Conservation (phyloP, 2,888 invertebrate genomes). For the Nephrotoma flavescens region DNA sequence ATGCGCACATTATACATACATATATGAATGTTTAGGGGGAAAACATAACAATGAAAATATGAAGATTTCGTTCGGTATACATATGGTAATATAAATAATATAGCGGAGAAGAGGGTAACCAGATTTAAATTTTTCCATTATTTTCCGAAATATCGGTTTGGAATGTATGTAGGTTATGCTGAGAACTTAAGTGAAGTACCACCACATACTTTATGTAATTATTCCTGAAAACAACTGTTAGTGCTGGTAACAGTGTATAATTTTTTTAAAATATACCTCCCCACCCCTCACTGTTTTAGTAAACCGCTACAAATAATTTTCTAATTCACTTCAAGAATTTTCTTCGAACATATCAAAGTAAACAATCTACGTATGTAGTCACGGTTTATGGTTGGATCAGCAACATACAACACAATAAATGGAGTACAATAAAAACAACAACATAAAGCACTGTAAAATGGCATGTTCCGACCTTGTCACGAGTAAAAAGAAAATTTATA, state of each 20-base stretch:
- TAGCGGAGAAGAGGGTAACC: background rate
- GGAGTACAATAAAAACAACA: background rate
- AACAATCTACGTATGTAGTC: background rate
- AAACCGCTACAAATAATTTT: background rate
- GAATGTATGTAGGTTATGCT: background rate
- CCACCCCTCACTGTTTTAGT: no score
- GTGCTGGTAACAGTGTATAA: background rate
- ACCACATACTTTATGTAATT: background rate
- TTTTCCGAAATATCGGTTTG: background rate
- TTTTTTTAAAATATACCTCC: background rate
- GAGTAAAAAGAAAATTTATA: background rate
- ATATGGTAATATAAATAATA: background rate
- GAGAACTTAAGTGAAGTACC: background rate
- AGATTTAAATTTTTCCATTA: background rate
- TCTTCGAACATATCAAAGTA: background rate
- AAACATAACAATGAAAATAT: slow-evolving; percentile 9
- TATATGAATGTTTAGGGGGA: background rate
- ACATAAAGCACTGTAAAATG: background rate
- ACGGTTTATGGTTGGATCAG: background rate
- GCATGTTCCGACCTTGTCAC: background rate
- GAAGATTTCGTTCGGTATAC: slow-evolving; percentile 3
- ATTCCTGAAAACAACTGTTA: background rate
- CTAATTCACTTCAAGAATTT: background rate
- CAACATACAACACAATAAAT: background rate
- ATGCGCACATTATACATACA: background rate